A percentile compares a stretch with the other conserved stretches of the same genome.
Evolutionary conservation across 2,797 vertebrate species (phyloP).

Genomic region (Oreonectes daqikongensis): DNA sequence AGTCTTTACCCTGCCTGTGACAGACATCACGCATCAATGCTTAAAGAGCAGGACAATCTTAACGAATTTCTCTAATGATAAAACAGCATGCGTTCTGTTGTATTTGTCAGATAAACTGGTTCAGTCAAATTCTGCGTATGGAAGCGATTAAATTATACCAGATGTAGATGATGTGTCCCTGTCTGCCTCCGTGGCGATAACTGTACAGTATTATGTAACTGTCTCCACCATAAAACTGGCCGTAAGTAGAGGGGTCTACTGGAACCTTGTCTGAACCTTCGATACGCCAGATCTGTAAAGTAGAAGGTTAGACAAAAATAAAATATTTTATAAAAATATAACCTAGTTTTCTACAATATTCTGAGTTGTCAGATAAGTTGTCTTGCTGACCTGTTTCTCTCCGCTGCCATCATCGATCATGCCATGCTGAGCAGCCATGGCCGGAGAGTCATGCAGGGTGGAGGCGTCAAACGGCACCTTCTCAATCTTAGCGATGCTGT

Average conservation of each 20-base stretch:
- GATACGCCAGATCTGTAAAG: constrained; percentile 90
- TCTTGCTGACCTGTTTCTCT: constrained; percentile 87
- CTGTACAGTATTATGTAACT: constrained; percentile 95
- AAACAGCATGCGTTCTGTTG: background rate
- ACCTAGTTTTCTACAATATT: background rate
- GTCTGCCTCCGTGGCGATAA: constrained; percentile 83
- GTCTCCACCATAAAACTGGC: constrained; percentile 98
- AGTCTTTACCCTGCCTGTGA: constrained; percentile 89
- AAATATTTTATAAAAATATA: background rate
- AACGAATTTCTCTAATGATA: background rate
- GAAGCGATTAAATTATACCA: constrained; percentile 79
- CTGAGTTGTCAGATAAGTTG: background rate
- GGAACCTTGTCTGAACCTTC: constrained; percentile 86
- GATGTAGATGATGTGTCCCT: constrained; percentile 95
- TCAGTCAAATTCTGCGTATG: background rate
- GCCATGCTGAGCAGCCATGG: constrained; percentile 96
- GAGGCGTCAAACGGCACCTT: constrained; percentile 89
- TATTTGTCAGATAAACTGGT: background rate
- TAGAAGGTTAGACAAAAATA: background rate
- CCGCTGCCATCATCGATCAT: constrained; percentile 94
- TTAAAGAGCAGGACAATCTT: background rate
- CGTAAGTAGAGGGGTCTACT: constrained; percentile 81
- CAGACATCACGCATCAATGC: background rate
- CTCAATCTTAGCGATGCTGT: constrained; percentile 91
- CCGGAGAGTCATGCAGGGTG: constrained; percentile 84